phyloP scores from a whole-genome alignment of 2,113 vertebrate species.

The Aramus guarauna region DNA sequence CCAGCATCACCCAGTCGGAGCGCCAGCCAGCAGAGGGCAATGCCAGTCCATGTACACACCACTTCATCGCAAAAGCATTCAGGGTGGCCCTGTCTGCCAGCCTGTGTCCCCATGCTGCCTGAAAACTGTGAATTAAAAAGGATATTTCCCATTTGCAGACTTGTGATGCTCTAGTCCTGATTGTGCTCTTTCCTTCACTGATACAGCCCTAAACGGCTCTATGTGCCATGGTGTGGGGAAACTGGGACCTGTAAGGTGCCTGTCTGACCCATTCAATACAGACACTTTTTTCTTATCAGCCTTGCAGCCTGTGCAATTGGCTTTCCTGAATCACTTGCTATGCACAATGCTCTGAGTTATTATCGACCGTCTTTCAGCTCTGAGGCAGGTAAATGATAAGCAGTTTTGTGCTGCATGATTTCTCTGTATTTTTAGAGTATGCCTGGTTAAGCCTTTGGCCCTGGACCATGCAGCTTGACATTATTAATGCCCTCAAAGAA shows the following conservation, averaged over 20 bases:
- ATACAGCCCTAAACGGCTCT: neutral
- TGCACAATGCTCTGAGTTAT: neutral
- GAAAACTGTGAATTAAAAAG: neutral
- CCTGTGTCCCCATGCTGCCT: neutral
- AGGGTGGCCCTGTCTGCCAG: neutral
- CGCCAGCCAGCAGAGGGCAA: conserved; percentile 20
- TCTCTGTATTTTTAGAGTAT: neutral
- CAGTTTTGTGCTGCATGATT: neutral
- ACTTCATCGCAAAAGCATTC: fast-evolving
- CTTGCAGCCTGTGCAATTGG: neutral
- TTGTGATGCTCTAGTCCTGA: neutral
- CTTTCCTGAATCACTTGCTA: neutral
- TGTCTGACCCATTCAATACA: neutral
- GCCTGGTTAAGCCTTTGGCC: neutral
- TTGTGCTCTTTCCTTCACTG: neutral
- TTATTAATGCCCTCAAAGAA: neutral
- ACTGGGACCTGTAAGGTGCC: fast-evolving
- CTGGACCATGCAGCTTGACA: neutral
- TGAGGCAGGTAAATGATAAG: neutral
- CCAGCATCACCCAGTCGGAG: neutral
- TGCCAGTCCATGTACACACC: fast-evolving
- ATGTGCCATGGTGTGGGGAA: neutral
- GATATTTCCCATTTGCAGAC: neutral
- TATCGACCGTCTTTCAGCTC: neutral
- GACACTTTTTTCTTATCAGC: neutral